These are phyloP conservation scores for Drosophila stalkeri DNA, from an alignment of 2,888 invertebrate genomes.

Conservation along the genomic window DNA sequence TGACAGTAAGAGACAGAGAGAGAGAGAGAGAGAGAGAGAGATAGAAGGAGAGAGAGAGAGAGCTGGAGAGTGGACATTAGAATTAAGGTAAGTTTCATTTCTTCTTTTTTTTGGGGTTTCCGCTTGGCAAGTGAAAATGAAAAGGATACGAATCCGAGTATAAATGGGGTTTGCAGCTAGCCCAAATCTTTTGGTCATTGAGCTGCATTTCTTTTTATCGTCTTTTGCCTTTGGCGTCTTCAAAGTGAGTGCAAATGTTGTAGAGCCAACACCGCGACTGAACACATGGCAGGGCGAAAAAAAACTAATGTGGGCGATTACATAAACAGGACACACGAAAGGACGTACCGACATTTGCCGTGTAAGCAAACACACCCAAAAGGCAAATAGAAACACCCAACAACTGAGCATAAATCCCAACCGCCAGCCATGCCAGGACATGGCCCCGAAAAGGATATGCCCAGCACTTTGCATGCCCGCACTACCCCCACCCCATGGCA, in stretches of 20 bases:
- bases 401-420: slow-evolving; percentile 73
- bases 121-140: slow-evolving; percentile 27
- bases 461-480: slow-evolving; percentile 68
- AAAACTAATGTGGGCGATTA: slow-evolving; percentile 78
- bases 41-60: slow-evolving; percentile 3
- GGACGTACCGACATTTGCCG: slow-evolving; percentile 65
- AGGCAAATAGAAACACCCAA: slow-evolving; percentile 68
- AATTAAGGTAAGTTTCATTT: slow-evolving; percentile 63
- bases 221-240: slow-evolving; percentile 16
- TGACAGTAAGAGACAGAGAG: background rate
- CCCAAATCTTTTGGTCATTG: slow-evolving; percentile 24
- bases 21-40: background rate
- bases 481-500: slow-evolving; percentile 23
- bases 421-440: slow-evolving; percentile 59
- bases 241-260: slow-evolving; percentile 65
- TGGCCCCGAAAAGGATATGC: slow-evolving; percentile 62
- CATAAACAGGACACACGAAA: slow-evolving; percentile 80
- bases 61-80: slow-evolving; percentile 41
- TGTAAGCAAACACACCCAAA: slow-evolving; percentile 74
- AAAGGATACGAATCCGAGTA: slow-evolving; percentile 53
- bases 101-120: background rate
- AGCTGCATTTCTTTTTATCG: background rate
- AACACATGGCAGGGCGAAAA: slow-evolving; percentile 38
- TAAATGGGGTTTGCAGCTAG: slow-evolving; percentile 40
- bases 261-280: slow-evolving; percentile 42